Base-by-base conservation (phyloP, 2,797 vertebrate species). In the Eurystomus glaucurus region DNA sequence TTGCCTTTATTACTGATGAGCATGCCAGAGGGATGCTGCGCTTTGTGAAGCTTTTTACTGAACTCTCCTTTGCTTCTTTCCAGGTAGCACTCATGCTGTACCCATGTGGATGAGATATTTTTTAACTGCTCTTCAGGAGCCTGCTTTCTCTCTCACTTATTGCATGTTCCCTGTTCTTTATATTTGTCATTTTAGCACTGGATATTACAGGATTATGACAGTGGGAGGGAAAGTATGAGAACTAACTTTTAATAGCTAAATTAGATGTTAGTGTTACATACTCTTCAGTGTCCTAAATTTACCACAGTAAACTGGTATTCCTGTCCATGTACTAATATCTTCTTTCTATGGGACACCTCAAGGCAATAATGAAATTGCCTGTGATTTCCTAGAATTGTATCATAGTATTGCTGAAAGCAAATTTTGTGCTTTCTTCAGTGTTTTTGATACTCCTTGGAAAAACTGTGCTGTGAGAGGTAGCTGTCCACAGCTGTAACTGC, bases 61-160 rank as follows among this genome's bases (percentile, higher is more conserved):
- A 99, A 95, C 99, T 99, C 79, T 99, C 99, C 92, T 99, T 99
- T 75, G 99, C 99, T 96, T 99, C 99, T n/a, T 99, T 99, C 98
- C 99, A 99, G 99, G 99, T 99, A 97, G 86, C 41, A 33, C 20
- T 57, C 15, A 2, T 3, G 15, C 21, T 15, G 23, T 88, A 43
- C 66, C 12, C 33, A 28, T 43, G 43, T 29, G 9, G 13, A 60
- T 45, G 48, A 71, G 33, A 31, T 72, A 29, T 39, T 58, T 85
- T 58, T 41, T 6, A 65, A 70, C 29, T 87, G 48, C n/a, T 76
- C 0, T 68, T 60, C 75, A 41, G 26, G 46, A 13, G 48, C 37
- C 37, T 88, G 19, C 29, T 65, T 90, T 78, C 43, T 84, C 48
- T 85, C n/a, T 84, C 20, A 29, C 31, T 75, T 20, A 12, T 70